Evolutionary conservation across 1,140 invertebrate genomes (phyloP), one percentile per base, ranked within the genome.

Genomic region (Drosophila sproati): DNA sequence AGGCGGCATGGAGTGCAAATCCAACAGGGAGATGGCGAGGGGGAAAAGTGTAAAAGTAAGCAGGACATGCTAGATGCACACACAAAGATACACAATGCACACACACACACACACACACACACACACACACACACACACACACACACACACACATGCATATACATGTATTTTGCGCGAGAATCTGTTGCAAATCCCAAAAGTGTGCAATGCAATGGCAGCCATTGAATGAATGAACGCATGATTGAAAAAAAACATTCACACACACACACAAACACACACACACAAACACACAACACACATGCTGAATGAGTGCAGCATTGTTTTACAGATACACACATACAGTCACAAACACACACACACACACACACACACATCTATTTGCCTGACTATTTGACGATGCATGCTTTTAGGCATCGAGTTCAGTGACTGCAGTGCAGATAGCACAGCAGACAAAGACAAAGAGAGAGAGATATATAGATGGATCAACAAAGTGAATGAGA

Each of bases 141-240:
- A 29, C 28, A 55, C 12, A 57, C 47, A 60, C 28, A 29, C 29
- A 45, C 41, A 55, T 2, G 20, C 10, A 31, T 3, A 34, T 3
- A 56, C 28, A 50, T 41, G 55, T n/a, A 59, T 41, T 35, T 10
- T 47, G 41, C 41, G 51, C 29, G 54, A 37, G 78, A 86, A 86
- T 86, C 82, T 86, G 82, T 75, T 81, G 82, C 70, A 86, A 86
- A 81, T 86, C 82, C 78, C 75, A 71, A 86, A 86, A 81, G 82
- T 81, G 75, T 78, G 78, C 78, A 81, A 67, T 71, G 78, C 78
- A 80, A 77, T 75, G 70, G 81, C 52, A 57, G 54, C 67, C 73
- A 77, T 69, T 69, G 75, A 86, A 78, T 68, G 78, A 78, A 73
- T 85, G 77, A 80, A 86, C 75, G 78, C 82, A 75, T 86, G 82